phyloP scores from a whole-genome alignment of 1,140 invertebrate species.

The Bombus confusus region DNA sequence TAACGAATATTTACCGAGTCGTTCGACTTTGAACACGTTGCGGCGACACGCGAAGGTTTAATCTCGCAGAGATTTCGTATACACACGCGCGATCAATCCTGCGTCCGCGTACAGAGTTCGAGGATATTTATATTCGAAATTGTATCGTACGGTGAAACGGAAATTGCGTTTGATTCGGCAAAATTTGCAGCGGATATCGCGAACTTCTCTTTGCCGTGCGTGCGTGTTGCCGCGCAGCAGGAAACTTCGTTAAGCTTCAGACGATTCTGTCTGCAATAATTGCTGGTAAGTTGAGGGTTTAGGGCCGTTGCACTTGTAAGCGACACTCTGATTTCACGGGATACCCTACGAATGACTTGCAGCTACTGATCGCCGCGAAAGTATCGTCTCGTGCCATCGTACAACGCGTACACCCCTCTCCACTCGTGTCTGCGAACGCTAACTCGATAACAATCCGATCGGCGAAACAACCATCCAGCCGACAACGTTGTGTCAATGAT shows the following conservation, averaged over 20 bases:
- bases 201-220: not conserved
- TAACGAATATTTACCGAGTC: too few species aligned
- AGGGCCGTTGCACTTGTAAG: constrained; percentile 63
- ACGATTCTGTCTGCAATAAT: constrained; percentile 51
- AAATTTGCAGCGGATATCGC: too few species aligned
- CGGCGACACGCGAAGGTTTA: too few species aligned
- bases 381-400: constrained; percentile 12
- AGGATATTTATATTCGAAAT: too few species aligned
- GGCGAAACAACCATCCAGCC: not conserved
- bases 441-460: not conserved
- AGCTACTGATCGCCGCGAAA: not conserved
- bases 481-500: not conserved
- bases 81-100: too few species aligned
- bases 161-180: too few species aligned
- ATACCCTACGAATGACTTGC: constrained; percentile 69
- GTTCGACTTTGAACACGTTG: too few species aligned
- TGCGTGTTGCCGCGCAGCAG: not conserved
- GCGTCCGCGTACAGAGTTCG: too few species aligned
- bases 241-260: constrained; percentile 16
- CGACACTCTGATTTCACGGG: constrained; percentile 64
- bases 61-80: too few species aligned
- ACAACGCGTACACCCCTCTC: not conserved
- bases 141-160: too few species aligned
- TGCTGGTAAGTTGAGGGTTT: constrained; percentile 53
- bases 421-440: too few species aligned